phyloP scores from a whole-genome alignment of 2,113 vertebrate species.

The Rostratula benghalensis region DNA sequence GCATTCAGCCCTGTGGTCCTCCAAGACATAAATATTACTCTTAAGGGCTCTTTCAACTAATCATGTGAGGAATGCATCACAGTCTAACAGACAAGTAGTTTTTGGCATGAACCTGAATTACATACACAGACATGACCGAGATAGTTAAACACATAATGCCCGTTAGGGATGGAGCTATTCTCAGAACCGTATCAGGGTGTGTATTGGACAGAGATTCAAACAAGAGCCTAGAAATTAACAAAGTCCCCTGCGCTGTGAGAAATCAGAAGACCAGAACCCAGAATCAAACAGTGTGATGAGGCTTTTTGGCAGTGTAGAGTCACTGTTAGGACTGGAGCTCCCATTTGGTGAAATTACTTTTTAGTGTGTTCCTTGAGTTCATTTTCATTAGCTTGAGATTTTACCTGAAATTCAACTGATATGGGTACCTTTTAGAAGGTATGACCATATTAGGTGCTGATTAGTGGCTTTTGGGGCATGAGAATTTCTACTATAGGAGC shows the following conservation, averaged over 20 bases:
- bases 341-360: neutral
- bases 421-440: neutral
- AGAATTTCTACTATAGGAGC: neutral
- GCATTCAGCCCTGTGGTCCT: neutral
- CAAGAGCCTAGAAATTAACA: neutral
- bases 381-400: neutral
- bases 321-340: neutral
- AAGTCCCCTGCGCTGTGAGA: neutral
- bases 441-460: neutral
- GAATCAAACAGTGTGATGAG: neutral
- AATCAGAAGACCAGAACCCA: neutral
- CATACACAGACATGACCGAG: neutral
- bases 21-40: neutral
- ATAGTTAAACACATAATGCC: neutral
- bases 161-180: neutral
- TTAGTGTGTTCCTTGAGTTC: neutral
- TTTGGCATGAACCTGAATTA: neutral
- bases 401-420: neutral
- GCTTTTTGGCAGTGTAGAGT: neutral
- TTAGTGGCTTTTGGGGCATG: neutral
- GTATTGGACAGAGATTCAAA: neutral
- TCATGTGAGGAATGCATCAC: neutral
- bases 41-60: neutral
- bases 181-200: neutral
- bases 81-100: neutral